Conservation (phyloP, 2,797 vertebrate species). For the Anguilla obscura region DNA sequence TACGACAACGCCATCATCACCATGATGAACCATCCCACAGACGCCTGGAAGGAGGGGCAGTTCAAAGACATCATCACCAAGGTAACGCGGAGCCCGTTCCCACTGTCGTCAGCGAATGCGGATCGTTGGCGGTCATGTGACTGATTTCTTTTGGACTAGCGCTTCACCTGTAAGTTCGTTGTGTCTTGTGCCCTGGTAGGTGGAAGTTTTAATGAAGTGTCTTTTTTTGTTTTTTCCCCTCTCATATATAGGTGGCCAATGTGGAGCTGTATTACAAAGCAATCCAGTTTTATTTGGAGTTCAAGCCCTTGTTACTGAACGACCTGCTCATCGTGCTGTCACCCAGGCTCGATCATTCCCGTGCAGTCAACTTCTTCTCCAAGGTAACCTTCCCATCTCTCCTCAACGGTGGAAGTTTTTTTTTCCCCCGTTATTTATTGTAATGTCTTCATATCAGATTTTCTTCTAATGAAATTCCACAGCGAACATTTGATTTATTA, state of each 20-base stretch:
- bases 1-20: slow-evolving; percentile 99
- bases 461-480: background rate
- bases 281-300: slow-evolving; percentile 94
- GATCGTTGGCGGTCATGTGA: background rate
- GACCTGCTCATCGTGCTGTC: slow-evolving; percentile 96
- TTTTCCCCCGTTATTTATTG: background rate
- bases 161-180: background rate
- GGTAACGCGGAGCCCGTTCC: slow-evolving; percentile 64
- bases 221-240: slow-evolving; percentile 6
- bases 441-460: background rate
- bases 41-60: slow-evolving; percentile 98
- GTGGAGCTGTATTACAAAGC: slow-evolving; percentile 98
- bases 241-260: slow-evolving; percentile 85
- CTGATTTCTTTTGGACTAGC: background rate
- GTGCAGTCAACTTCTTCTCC: slow-evolving; percentile 94
- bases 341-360: slow-evolving; percentile 93
- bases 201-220: background rate
- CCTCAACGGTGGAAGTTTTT: background rate
- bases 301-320: slow-evolving; percentile 93
- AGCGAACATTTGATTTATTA: no score
- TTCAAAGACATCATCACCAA: slow-evolving; percentile 99
- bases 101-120: background rate
- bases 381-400: slow-evolving; percentile 75
- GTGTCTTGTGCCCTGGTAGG: background rate
- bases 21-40: slow-evolving; percentile 97